These are phyloP conservation scores for Eudemis profundana DNA, from an alignment of 2,888 invertebrate genomes.

Conservation along the genomic window DNA sequence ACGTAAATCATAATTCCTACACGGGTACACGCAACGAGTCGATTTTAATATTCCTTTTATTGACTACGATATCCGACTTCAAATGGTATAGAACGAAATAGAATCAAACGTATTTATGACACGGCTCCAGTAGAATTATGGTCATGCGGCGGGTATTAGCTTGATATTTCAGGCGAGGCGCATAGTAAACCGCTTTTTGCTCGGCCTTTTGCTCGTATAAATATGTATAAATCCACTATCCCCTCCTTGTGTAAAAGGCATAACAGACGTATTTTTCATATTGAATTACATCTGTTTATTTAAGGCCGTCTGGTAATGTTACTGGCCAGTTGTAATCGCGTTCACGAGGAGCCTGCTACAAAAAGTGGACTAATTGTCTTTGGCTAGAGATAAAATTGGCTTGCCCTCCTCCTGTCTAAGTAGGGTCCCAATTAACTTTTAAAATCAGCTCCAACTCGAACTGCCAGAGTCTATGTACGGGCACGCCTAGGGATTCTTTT, in stretches of 20 bases:
- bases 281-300: slow-evolving; percentile 18
- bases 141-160: slow-evolving; percentile 52
- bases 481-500: slow-evolving; percentile 31
- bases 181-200: slow-evolving; percentile 60
- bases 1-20: slow-evolving; percentile 36
- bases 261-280: slow-evolving; percentile 24
- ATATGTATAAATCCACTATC: slow-evolving; percentile 50
- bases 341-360: slow-evolving; percentile 18
- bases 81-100: slow-evolving; percentile 53
- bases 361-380: slow-evolving; percentile 41
- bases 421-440: slow-evolving; percentile 40
- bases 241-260: slow-evolving; percentile 24
- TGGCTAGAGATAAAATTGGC: slow-evolving; percentile 36
- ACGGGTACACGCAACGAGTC: slow-evolving; percentile 44
- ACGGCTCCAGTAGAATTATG: slow-evolving; percentile 52
- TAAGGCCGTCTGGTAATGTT: slow-evolving; percentile 4
- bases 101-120: slow-evolving; percentile 56
- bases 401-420: slow-evolving; percentile 27
- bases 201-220: slow-evolving; percentile 49
- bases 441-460: slow-evolving; percentile 21
- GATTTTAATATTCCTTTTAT: slow-evolving; percentile 56
- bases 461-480: slow-evolving; percentile 12
- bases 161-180: slow-evolving; percentile 49
- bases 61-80: slow-evolving; percentile 54
- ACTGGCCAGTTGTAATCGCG: slow-evolving; percentile 27